A percentile compares a stretch with the other conserved stretches of the same genome.
These are phyloP conservation scores for Onchidella celtica DNA, from an alignment of 2,888 invertebrate genomes.

Conservation along the genomic window DNA sequence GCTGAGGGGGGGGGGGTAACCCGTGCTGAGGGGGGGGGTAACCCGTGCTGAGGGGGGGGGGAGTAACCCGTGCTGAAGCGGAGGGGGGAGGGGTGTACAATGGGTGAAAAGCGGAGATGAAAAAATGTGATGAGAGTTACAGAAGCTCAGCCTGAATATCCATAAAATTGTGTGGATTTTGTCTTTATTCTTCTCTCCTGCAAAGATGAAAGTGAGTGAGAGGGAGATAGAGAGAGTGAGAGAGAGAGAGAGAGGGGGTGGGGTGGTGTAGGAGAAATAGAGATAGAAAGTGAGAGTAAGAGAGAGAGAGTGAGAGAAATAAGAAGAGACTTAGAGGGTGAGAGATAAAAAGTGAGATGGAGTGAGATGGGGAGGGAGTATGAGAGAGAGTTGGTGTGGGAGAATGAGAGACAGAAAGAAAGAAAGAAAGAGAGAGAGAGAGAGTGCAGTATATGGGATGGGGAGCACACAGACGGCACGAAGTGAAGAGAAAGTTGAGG, in stretches of 20 bases:
- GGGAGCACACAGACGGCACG: too few species aligned
- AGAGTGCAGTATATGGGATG: background rate
- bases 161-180: too few species aligned
- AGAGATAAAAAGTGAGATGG: background rate
- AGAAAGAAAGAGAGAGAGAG: background rate
- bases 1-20: too few species aligned
- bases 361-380: background rate
- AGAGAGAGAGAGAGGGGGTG: background rate
- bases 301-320: background rate
- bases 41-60: too few species aligned
- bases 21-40: too few species aligned
- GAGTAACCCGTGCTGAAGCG: too few species aligned
- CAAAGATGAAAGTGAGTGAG: background rate
- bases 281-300: background rate
- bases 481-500: too few species aligned
- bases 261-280: background rate
- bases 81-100: too few species aligned
- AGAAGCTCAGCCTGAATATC: too few species aligned
- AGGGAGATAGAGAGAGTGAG: background rate
- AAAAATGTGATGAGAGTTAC: too few species aligned
- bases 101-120: too few species aligned
- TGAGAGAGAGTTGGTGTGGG: conserved; percentile 2
- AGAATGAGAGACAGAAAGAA: conserved; percentile 28
- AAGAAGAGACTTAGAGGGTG: conserved; percentile 30
- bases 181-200: too few species aligned